Conservation (phyloP, 2,888 invertebrate species). For the Cordilura impudica region DNA sequence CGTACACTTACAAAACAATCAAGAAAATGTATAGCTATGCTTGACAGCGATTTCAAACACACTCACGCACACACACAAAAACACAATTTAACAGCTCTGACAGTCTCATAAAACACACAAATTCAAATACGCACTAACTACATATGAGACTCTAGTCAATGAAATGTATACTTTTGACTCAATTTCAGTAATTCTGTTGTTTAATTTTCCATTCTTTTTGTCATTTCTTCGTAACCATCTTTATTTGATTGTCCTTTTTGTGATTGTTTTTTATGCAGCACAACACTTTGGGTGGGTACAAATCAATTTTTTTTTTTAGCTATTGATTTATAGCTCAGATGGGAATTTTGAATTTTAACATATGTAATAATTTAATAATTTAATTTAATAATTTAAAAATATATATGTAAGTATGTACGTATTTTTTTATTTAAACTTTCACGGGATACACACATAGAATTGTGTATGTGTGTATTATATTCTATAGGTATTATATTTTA, state of each 20-base stretch:
- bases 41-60: not conserved
- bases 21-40: not conserved
- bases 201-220: conserved; percentile 3
- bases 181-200: not conserved
- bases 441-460: too few species aligned
- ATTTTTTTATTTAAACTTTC: too few species aligned
- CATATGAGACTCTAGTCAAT: conserved; percentile 31
- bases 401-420: too few species aligned
- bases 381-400: too few species aligned
- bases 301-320: conserved; percentile 46
- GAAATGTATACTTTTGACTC: conserved; percentile 43
- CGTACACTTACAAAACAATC: not conserved
- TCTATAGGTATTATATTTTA: too few species aligned
- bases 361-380: too few species aligned
- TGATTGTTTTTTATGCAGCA: conserved; percentile 21
- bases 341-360: conserved; percentile 5
- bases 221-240: conserved; percentile 12
- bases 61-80: not conserved
- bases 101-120: not conserved
- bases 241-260: conserved; percentile 27
- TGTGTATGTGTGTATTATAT: too few species aligned
- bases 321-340: conserved; percentile 48
- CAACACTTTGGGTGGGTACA: conserved; percentile 57
- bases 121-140: not conserved
- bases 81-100: too few species aligned